Base-by-base conservation (phyloP, 2,888 invertebrate species). In the Aromia moschata region DNA sequence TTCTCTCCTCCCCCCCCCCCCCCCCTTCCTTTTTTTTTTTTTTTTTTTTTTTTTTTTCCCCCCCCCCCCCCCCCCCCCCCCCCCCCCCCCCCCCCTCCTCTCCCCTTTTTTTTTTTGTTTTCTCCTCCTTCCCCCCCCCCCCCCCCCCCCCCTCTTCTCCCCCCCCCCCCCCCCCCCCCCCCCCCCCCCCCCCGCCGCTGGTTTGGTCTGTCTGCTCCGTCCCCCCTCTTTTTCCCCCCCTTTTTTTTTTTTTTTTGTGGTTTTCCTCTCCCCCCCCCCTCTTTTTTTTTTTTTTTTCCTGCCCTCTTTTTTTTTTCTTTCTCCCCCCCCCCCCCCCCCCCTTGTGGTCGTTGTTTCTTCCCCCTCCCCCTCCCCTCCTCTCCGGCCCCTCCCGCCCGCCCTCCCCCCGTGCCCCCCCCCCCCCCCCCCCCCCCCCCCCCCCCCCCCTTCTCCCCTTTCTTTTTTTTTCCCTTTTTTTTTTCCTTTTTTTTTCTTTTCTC, bases 31-130 rank as follows among this genome's bases (percentile, higher is more conserved):
- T 11, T 11, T 11, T 11, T 11, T 11, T 11, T 11, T 11, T 11
- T 11, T 11, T 11, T 11, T 11, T 11, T 11, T 11, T 11, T 11
- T 11, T 11, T 11, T 10, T 11, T 11, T 11, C n/a, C 33, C 33
- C n/a, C 33, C n/a, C 33, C 33, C 33, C 33, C n/a, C 33, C 33
- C n/a, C 33, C n/a, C 33, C 33, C n/a, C 33, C n/a, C 33, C 33
- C n/a, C 33, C n/a, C 33, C 33, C n/a, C 33, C n/a, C 33, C 33
- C 11, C n/a, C 33, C n/a, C 33, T 11, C n/a, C 33, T 11, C 33
- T 11, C n/a, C 11, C 33, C n/a, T 11, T 11, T 11, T 11, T 11
- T 11, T 11, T 11, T 10, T 11, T 11, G 2, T 11, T 11, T 11
- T 10, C 33, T 11, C 33, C n/a, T 11, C 33, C n/a, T 11, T 11